Conservation (phyloP, 2,888 invertebrate species). For the Myathropa florea region DNA sequence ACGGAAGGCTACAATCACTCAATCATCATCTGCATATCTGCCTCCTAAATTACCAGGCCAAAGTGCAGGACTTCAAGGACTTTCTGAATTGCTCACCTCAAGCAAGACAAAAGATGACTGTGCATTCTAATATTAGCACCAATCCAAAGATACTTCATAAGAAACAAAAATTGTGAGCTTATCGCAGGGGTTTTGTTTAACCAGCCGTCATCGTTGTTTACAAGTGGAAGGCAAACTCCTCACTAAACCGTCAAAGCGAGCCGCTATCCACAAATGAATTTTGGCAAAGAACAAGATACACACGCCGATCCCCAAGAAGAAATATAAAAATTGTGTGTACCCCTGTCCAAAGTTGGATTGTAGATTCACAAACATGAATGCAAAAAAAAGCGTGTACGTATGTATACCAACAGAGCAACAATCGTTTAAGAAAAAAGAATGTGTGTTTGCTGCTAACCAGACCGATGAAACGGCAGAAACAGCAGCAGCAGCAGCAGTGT, state of each 20-base stretch:
- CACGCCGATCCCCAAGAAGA: constrained; percentile 26
- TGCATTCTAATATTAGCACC: not conserved
- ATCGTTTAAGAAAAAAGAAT: constrained; percentile 49
- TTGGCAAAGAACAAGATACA: constrained; percentile 28
- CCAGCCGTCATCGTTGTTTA: constrained; percentile 40
- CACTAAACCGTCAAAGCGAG: constrained; percentile 15
- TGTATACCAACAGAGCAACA: constrained; percentile 44
- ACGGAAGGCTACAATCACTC: no score
- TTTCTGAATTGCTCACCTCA: not conserved
- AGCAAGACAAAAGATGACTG: not conserved
- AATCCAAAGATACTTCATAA: not conserved
- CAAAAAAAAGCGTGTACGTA: constrained; percentile 38
- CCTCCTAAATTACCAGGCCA: not conserved
- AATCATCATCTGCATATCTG: not conserved
- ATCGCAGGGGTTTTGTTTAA: not conserved
- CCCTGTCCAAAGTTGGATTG: constrained; percentile 36
- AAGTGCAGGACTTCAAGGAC: not conserved
- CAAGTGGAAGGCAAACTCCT: constrained; percentile 5
- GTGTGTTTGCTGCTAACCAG: constrained; percentile 59
- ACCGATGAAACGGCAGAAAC: constrained; percentile 32
- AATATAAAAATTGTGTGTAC: constrained; percentile 19
- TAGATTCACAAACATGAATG: constrained; percentile 58
- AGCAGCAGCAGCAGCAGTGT: not conserved
- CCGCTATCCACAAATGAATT: not conserved
- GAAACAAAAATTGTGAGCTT: not conserved